phyloP scores from a whole-genome alignment of 2,113 vertebrate species.

The Hypanus sabinus region DNA sequence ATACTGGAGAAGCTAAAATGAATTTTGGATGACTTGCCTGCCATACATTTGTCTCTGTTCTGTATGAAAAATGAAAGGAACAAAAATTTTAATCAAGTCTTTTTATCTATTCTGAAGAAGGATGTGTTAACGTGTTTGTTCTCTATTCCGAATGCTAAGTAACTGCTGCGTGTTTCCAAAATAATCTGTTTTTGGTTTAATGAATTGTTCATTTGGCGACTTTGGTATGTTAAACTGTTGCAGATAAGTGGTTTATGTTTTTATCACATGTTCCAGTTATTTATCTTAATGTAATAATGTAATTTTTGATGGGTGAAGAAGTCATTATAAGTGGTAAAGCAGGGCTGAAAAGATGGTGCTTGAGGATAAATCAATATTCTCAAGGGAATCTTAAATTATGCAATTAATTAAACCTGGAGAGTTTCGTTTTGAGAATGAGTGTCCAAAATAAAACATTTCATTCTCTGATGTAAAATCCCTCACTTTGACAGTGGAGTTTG shows the following conservation, averaged over 20 bases:
- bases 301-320: too few species aligned
- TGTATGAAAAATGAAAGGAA: not conserved
- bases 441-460: not conserved
- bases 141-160: not conserved
- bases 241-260: not conserved
- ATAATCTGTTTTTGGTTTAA: not conserved
- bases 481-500: not conserved
- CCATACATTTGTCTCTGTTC: not conserved
- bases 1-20: not conserved
- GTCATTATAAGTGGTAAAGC: not conserved
- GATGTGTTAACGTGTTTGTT: not conserved
- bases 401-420: not conserved
- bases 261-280: not conserved
- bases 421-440: not conserved
- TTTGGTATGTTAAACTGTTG: not conserved
- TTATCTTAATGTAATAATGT: not conserved
- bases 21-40: not conserved
- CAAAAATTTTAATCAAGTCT: conserved; percentile 13
- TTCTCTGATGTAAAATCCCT: not conserved
- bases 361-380: not conserved
- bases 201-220: not conserved
- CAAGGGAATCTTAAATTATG: not conserved
- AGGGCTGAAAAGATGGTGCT: not conserved
- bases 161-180: not conserved
- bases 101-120: not conserved